Conservation (phyloP, 2,797 vertebrate species). For the Mormyrus hasselquistii region DNA sequence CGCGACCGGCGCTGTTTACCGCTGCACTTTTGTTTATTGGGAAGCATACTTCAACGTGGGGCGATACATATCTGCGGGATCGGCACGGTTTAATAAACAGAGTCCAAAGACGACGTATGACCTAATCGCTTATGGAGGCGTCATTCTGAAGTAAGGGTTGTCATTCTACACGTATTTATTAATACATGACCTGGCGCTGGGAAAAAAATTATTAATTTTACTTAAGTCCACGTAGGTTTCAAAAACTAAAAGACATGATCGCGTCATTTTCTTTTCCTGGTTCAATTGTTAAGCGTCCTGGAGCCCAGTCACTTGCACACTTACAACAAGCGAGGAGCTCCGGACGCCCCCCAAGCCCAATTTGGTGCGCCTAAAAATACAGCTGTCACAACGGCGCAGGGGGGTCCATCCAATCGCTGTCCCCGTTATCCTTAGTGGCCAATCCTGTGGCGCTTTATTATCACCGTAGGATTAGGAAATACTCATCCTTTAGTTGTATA, state of each 20-base stretch:
- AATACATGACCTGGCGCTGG: not conserved
- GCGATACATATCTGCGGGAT: slow-evolving; percentile 43
- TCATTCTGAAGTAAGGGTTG: not conserved
- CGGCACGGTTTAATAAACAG: slow-evolving; percentile 11
- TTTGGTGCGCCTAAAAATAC: slow-evolving; percentile 65
- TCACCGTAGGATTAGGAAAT: slow-evolving; percentile 49
- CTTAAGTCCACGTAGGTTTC: not conserved
- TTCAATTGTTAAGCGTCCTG: slow-evolving; percentile 34
- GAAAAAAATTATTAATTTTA: not conserved
- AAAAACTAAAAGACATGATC: slow-evolving; percentile 22
- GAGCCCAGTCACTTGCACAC: slow-evolving; percentile 23
- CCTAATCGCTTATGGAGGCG: not conserved
- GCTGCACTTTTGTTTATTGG: slow-evolving; percentile 1
- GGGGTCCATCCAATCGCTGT: slow-evolving; percentile 37
- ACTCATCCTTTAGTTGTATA: slow-evolving; percentile 55
- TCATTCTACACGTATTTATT: not conserved
- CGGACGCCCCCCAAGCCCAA: slow-evolving; percentile 33
- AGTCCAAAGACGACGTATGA: slow-evolving; percentile 18
- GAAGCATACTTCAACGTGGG: slow-evolving; percentile 40
- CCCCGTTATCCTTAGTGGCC: slow-evolving; percentile 38
- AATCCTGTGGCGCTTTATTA: slow-evolving; percentile 47
- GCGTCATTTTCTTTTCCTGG: slow-evolving; percentile 38
- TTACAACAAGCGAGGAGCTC: slow-evolving; percentile 26
- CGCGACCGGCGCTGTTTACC: not conserved
- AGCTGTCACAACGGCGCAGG: slow-evolving; percentile 45